phyloP scores from a whole-genome alignment of 2,113 vertebrate genomes.

The Euleptes europaea region DNA sequence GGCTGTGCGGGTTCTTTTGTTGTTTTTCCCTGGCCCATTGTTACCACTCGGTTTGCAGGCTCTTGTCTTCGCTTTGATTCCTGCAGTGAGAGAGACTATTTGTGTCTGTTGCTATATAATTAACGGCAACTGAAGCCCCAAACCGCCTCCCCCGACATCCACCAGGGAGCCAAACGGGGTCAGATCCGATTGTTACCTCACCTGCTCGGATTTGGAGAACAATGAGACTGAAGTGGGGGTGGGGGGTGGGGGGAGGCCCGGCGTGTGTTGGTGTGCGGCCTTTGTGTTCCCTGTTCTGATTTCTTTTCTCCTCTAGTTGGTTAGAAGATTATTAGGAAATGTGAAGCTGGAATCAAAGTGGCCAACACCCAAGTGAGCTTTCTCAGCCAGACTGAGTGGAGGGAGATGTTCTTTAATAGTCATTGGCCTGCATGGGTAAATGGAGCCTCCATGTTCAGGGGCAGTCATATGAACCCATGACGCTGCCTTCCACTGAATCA shows the following conservation, averaged over 20 bases:
- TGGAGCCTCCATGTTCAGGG: no score
- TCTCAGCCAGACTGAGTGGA: no score
- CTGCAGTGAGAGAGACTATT: background rate
- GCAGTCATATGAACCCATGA: no score
- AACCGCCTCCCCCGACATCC: background rate
- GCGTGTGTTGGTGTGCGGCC: background rate
- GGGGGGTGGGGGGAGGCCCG: background rate
- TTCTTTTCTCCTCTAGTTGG: background rate
- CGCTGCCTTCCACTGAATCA: no score
- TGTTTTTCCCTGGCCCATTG: background rate
- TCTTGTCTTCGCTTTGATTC: background rate
- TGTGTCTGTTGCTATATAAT: conserved; percentile 28
- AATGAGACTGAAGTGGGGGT: background rate
- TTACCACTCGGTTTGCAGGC: background rate
- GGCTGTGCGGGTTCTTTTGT: background rate
- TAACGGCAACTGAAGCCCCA: background rate
- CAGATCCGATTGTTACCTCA: background rate
- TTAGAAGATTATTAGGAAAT: background rate
- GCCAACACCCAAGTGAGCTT: no score
- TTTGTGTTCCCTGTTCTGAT: background rate
- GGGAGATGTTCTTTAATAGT: no score
- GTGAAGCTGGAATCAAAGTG: background rate
- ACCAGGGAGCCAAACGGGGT: background rate
- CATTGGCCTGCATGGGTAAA: no score
- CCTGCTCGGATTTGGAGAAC: background rate